A percentile compares a stretch with the other conserved stretches of the same genome.
Evolutionary conservation across 1,140 invertebrate species (phyloP).

Genomic region (Muscidifurax raptorellus): DNA sequence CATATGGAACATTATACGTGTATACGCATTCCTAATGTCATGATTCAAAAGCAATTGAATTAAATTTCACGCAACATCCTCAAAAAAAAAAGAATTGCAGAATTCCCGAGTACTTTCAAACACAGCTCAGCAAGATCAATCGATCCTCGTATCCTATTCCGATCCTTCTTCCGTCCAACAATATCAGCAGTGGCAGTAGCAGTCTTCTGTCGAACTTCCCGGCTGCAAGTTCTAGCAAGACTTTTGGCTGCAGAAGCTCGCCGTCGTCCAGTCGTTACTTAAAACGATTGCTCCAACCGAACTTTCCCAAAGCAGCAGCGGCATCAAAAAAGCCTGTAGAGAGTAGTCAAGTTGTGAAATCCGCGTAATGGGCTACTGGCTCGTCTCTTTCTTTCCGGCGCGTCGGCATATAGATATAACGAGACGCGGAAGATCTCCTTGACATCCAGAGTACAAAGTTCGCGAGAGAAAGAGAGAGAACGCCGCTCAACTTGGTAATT

Average conservation of each 20-base stretch:
- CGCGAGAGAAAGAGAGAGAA: constrained; percentile 53
- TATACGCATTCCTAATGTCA: too few relatives aligned
- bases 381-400: constrained; percentile 55
- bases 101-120: background rate
- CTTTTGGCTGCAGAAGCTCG: constrained; percentile 48
- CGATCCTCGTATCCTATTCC: background rate
- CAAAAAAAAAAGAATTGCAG: background rate
- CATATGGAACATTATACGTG: too few relatives aligned
- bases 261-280: constrained; percentile 62
- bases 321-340: background rate
- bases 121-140: background rate
- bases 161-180: background rate
- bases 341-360: constrained; percentile 56
- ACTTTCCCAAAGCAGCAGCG: constrained; percentile 52
- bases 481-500: constrained; percentile 72
- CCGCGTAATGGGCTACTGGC: constrained; percentile 61
- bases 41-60: background rate
- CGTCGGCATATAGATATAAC: background rate
- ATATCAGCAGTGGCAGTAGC: background rate
- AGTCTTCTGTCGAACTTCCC: background rate
- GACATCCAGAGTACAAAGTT: constrained; percentile 63
- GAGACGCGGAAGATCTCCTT: constrained; percentile 34
- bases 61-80: background rate
- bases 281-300: constrained; percentile 63
- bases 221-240: background rate